These are phyloP conservation scores for Leucophenga maculata DNA, from an alignment of 2,888 invertebrate genomes.

Conservation along the genomic window DNA sequence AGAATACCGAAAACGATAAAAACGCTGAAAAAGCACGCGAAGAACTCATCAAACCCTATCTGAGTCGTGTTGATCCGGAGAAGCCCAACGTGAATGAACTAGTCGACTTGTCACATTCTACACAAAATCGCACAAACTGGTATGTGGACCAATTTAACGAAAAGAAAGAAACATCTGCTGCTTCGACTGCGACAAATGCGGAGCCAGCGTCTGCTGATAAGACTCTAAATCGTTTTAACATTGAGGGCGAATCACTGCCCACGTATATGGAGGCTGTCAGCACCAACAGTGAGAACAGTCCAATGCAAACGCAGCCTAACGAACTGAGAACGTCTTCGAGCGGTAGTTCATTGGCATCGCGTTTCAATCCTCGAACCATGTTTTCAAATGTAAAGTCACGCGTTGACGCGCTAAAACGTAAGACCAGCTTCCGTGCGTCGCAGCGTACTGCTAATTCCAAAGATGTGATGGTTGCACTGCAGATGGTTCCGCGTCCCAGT, in stretches of 20 bases:
- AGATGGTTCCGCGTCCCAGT: slow-evolving; percentile 71
- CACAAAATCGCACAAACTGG: slow-evolving; percentile 68
- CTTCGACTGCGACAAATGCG: neutral
- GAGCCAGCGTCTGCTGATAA: neutral
- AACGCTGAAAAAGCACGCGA: slow-evolving; percentile 28
- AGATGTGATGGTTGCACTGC: slow-evolving; percentile 66
- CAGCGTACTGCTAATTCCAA: slow-evolving; percentile 39
- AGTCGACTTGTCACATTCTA: slow-evolving; percentile 57
- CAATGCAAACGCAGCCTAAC: slow-evolving; percentile 29
- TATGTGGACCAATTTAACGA: slow-evolving; percentile 38
- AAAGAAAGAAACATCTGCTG: slow-evolving; percentile 17
- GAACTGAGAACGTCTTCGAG: neutral
- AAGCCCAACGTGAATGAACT: slow-evolving; percentile 11
- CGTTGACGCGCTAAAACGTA: slow-evolving; percentile 69
- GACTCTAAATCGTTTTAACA: slow-evolving; percentile 44
- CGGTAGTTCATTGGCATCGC: slow-evolving; percentile 52
- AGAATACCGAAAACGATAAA: slow-evolving; percentile 28
- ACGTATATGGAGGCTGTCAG: slow-evolving; percentile 70
- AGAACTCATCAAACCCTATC: slow-evolving; percentile 51
- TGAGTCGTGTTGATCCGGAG: slow-evolving; percentile 51
- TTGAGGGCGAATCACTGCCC: slow-evolving; percentile 69
- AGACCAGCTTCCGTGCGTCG: slow-evolving; percentile 64
- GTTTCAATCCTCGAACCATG: slow-evolving; percentile 63
- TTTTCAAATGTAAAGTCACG: slow-evolving; percentile 68
- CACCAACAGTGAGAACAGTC: slow-evolving; percentile 26